Base-by-base conservation (phyloP, 2,113 vertebrate species). In the Neogale vison region DNA sequence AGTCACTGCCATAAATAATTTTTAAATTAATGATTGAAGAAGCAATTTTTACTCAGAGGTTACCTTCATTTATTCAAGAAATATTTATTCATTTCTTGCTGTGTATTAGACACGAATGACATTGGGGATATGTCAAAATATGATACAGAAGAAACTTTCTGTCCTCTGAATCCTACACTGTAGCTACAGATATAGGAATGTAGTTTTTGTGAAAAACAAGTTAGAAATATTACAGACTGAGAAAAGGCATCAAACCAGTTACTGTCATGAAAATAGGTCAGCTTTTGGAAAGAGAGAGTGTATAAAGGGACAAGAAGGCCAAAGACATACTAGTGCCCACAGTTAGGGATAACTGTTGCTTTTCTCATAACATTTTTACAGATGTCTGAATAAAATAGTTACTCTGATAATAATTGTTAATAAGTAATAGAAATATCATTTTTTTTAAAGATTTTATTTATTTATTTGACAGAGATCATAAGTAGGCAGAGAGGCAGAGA, bases 11-110 rank as follows among this genome's bases (percentile, higher is more conserved):
- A 57, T 92, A 88, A 23, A 39, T 12, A 71, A 18, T 36, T 72
- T 86, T 94, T 55, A 76, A 67, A n/a, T 85, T 74, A 86, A 69
- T 67, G 14, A 92, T 42, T 93, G 50, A 95, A 71, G 31, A 57
- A 45, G 15, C 17, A 57, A 13, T 31, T 77, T 67, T 72, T 57
- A 42, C 14, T 88, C 72, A 95, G 57, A 95, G 52, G 50, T 15
- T 65, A 76, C 5, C 47, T 81, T 94, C 8, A 14, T 59, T 87
- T 72, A 59, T 80, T 85, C 45, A 55, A 71, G 31, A 93, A 82
- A 65, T 84, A 80, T 89, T 65, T 61, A 29, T 76, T 74, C 69
- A 80, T 3, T 93, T 74, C 59, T 96, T 55, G n/a, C 34, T 55
- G 17, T 52, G 12, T n/a, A 26, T 52, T 29, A 89, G 57, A 83